phyloP scores from a whole-genome alignment of 2,888 invertebrate genomes.

The Caprella mutica region DNA sequence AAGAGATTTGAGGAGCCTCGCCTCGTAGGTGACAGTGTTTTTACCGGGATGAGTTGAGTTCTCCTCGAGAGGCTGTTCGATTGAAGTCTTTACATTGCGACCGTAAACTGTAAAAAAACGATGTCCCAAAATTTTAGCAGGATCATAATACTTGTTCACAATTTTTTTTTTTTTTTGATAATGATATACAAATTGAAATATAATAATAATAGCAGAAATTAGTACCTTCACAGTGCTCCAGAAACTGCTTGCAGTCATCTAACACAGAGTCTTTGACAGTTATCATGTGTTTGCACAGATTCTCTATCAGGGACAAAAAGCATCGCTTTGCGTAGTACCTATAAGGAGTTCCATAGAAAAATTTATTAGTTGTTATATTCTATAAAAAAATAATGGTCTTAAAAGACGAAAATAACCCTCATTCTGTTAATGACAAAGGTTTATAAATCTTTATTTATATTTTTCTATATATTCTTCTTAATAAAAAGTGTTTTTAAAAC shows the following conservation, averaged over 20 bases:
- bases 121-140: background rate
- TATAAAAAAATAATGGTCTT: too few relatives aligned
- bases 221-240: conserved; percentile 71
- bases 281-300: conserved; percentile 78
- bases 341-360: too few relatives aligned
- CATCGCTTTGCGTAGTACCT: conserved; percentile 87
- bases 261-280: conserved; percentile 74
- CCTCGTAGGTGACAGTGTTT: conserved; percentile 84
- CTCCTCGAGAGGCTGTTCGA: conserved; percentile 68
- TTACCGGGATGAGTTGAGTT: conserved; percentile 57
- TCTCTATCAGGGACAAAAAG: conserved; percentile 82
- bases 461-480: too few relatives aligned
- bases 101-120: conserved; percentile 57
- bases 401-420: too few relatives aligned
- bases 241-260: conserved; percentile 73
- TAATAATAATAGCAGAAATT: too few relatives aligned
- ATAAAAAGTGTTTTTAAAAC: too few relatives aligned
- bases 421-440: too few relatives aligned
- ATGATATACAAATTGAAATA: too few relatives aligned
- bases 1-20: conserved; percentile 67
- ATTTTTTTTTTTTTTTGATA: background rate
- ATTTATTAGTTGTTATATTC: too few relatives aligned
- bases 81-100: conserved; percentile 65
- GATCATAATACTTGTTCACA: background rate
- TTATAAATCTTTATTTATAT: too few relatives aligned